These are phyloP conservation scores for Aplysina aerophoba DNA, from an alignment of 37 sponge, comb jelly and placozoan genomes.

Conservation along the genomic window DNA sequence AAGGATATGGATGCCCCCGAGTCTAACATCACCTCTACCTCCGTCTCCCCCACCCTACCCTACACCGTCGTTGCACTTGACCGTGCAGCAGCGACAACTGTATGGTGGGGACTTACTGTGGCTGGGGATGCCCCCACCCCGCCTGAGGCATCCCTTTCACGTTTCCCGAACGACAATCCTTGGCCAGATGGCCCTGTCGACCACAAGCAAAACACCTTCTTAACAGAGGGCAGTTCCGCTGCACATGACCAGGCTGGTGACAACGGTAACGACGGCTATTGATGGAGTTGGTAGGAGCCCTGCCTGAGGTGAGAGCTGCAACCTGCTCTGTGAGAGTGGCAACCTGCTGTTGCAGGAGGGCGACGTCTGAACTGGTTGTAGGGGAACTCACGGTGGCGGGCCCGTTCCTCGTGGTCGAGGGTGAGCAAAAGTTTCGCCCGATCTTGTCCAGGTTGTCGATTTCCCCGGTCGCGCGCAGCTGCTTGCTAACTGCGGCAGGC, in stretches of 20 bases:
- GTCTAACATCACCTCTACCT: background rate
- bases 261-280: constrained; percentile 3
- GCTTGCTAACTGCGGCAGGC: too few relatives aligned
- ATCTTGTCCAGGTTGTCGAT: too few relatives aligned
- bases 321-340: constrained; percentile 17
- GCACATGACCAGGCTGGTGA: constrained; percentile 29
- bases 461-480: too few relatives aligned
- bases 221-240: constrained; percentile 3
- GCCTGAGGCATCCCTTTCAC: constrained; percentile 24
- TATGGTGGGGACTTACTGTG: background rate
- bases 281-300: background rate
- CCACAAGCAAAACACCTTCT: constrained; percentile 17
- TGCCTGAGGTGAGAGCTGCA: background rate
- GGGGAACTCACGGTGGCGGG: background rate
- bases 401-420: background rate
- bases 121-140: constrained; percentile 31
- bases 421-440: background rate
- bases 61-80: background rate
- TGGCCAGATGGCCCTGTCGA: constrained; percentile 20
- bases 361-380: background rate
- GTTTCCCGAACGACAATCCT: constrained; percentile 33
- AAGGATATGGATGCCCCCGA: constrained; percentile 25
- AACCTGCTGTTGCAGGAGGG: constrained; percentile 2
- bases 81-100: constrained; percentile 30
- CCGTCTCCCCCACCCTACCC: background rate